A percentile compares a stretch with the other conserved stretches of the same genome.
Evolutionary conservation across 2,888 invertebrate genomes (phyloP).

Genomic region (Rugalucina vietnamica): DNA sequence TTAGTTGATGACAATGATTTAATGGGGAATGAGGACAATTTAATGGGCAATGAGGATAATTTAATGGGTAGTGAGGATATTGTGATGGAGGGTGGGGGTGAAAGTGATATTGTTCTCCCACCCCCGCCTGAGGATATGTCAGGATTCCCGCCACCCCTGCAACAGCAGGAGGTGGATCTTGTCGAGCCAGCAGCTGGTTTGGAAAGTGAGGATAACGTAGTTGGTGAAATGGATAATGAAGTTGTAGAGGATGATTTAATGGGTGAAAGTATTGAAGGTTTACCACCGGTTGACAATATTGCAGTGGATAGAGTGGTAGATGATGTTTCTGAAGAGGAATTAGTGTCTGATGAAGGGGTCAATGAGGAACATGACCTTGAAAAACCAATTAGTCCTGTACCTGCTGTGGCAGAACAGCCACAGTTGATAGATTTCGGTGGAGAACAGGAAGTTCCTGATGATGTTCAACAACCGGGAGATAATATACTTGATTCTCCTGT

Average conservation of each 20-base stretch:
- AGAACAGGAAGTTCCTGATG: constrained; percentile 1
- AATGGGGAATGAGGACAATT: no score
- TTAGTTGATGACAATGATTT: constrained; percentile 28
- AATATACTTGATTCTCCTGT: constrained; percentile 6
- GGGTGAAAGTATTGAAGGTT: constrained; percentile 21
- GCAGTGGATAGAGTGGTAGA: constrained; percentile 16
- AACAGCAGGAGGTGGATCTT: neutral
- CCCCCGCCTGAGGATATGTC: constrained; percentile 58
- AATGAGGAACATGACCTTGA: constrained; percentile 44
- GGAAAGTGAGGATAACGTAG: constrained; percentile 34
- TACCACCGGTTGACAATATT: constrained; percentile 14
- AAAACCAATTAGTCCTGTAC: neutral
- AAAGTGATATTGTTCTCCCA: constrained; percentile 47
- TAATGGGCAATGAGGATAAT: neutral
- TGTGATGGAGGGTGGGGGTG: constrained; percentile 19
- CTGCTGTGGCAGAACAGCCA: constrained; percentile 16
- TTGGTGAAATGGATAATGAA: constrained; percentile 24
- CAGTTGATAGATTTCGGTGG: constrained; percentile 55
- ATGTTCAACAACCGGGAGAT: constrained; percentile 6
- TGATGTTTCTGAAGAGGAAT: constrained; percentile 57
- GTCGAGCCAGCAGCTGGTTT: constrained; percentile 25
- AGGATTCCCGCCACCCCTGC: constrained; percentile 56
- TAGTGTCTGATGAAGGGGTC: constrained; percentile 59
- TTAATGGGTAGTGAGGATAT: neutral
- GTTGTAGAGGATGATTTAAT: constrained; percentile 17